Conservation (phyloP, 2,797 vertebrate species). For the Galagoides demidoff region DNA sequence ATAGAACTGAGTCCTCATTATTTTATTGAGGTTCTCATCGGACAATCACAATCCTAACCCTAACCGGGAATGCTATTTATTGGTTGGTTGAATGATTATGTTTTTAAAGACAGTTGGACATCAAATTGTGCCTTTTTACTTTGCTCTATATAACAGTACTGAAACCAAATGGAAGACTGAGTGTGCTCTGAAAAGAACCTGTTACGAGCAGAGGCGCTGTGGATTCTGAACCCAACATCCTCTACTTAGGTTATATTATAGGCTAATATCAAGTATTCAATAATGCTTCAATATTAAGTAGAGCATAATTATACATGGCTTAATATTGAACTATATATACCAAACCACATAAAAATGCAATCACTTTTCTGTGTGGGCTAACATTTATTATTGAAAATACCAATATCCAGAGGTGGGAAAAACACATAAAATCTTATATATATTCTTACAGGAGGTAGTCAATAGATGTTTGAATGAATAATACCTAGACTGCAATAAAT, state of each 20-base stretch:
- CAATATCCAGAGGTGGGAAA: not conserved
- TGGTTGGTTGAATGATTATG: not conserved
- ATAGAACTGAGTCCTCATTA: not conserved
- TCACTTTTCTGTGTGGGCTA: not conserved
- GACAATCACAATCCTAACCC: not conserved
- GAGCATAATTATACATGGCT: not conserved
- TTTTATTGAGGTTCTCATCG: not conserved
- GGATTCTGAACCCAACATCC: not conserved
- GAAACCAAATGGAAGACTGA: conserved; percentile 11
- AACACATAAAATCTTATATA: not conserved
- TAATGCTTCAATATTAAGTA: not conserved
- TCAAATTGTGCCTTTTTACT: not conserved
- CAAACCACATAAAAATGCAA: not conserved
- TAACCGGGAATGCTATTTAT: not conserved
- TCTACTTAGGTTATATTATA: not conserved
- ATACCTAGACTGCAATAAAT: not conserved
- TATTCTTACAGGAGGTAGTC: not conserved
- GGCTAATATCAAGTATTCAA: not conserved
- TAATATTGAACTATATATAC: not conserved
- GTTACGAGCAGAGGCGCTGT: not conserved
- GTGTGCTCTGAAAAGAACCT: not conserved
- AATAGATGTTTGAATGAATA: conserved; percentile 19
- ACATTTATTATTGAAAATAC: not conserved
- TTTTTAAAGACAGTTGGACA: not conserved
- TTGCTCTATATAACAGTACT: not conserved